Percentiles rank a stretch among this genome's conserved stretches.
Conservation (phyloP, 1,140 invertebrate species). For the Euura saliciscinereae region DNA sequence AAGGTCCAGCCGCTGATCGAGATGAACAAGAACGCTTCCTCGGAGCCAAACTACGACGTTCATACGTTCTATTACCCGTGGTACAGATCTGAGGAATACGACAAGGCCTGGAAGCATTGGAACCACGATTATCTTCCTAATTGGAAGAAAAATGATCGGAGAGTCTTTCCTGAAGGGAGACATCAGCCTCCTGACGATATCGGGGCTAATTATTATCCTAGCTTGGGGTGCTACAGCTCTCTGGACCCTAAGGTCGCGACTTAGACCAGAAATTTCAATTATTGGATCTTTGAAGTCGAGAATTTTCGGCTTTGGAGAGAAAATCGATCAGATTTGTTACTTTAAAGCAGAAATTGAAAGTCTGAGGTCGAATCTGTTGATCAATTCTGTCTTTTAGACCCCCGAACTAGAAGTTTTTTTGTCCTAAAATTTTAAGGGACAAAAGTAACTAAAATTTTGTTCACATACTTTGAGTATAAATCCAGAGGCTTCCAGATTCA, state of each 20-base stretch:
- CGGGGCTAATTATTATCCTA: slow-evolving; percentile 58
- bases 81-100: slow-evolving; percentile 55
- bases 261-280: slow-evolving; percentile 9
- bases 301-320: not conserved
- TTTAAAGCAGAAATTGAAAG: too few species aligned
- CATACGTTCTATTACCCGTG: slow-evolving; percentile 63
- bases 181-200: slow-evolving; percentile 58
- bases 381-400: too few species aligned
- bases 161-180: slow-evolving; percentile 52
- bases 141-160: slow-evolving; percentile 57
- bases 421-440: too few species aligned
- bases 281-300: slow-evolving; percentile 1
- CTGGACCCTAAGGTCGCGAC: slow-evolving; percentile 46
- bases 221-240: slow-evolving; percentile 60
- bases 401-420: too few species aligned
- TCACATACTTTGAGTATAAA: too few species aligned
- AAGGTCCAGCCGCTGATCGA: slow-evolving; percentile 35
- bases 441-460: too few species aligned
- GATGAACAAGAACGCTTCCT: slow-evolving; percentile 31
- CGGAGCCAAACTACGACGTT: slow-evolving; percentile 55
- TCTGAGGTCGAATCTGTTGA: too few species aligned
- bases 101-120: slow-evolving; percentile 59
- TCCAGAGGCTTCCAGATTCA: too few species aligned
- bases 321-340: too few species aligned
- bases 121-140: slow-evolving; percentile 58